Conservation (phyloP, 2,888 invertebrate species). For the Nysson spinosus region DNA sequence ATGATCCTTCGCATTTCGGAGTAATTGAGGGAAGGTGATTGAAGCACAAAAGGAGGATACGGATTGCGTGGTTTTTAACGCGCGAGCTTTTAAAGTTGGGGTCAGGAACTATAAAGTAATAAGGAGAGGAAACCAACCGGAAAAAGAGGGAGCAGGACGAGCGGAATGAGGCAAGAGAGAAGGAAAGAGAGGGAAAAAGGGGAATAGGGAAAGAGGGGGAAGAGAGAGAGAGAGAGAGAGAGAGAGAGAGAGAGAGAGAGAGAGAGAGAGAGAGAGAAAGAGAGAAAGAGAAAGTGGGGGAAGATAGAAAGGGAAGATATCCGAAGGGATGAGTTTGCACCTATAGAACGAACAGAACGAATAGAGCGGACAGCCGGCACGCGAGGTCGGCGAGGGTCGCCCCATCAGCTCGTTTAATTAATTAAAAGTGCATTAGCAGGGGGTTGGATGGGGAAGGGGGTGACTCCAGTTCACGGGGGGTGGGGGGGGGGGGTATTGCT, state of each 20-base stretch:
- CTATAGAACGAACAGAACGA: no score
- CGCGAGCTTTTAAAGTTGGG: no score
- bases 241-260: not conserved
- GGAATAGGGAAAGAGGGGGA: slow-evolving; percentile 9
- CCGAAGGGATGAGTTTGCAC: slow-evolving; percentile 72
- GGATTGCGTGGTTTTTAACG: no score
- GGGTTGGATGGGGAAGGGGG: no score
- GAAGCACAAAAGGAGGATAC: no score
- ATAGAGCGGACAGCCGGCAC: slow-evolving; percentile 74
- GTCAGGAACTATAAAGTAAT: no score
- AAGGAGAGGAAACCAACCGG: no score
- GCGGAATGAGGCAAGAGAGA: slow-evolving; percentile 9
- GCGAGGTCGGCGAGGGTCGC: slow-evolving; percentile 70
- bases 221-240: slow-evolving; percentile 4
- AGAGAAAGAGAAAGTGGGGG: not conserved
- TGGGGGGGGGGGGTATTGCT: no score
- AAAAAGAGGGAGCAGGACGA: slow-evolving; percentile 1
- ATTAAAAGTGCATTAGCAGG: slow-evolving; percentile 77
- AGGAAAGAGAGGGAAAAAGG: slow-evolving; percentile 11
- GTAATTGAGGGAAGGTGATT: no score
- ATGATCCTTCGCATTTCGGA: no score
- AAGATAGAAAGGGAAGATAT: slow-evolving; percentile 25
- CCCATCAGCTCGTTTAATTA: slow-evolving; percentile 77
- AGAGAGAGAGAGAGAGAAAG: not conserved
- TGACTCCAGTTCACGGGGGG: slow-evolving; percentile 47